These are phyloP conservation scores for Lutraria lutraria DNA, from an alignment of 2,888 invertebrate species.

Conservation along the genomic window DNA sequence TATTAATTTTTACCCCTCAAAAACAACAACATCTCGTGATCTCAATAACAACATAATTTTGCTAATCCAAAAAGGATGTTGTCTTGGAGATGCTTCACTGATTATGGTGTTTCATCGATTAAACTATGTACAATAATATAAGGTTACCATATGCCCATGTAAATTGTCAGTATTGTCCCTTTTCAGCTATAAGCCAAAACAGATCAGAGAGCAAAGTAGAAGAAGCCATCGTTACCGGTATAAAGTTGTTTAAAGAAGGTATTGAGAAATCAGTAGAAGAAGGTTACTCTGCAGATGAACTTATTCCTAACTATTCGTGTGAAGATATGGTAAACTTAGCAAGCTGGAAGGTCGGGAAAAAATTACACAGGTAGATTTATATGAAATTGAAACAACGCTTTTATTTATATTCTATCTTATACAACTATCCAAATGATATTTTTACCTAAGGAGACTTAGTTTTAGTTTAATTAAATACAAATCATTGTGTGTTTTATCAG, in stretches of 20 bases:
- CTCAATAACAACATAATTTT: too few relatives aligned
- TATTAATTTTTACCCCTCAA: too few relatives aligned
- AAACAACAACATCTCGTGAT: too few relatives aligned
- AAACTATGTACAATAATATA: too few relatives aligned
- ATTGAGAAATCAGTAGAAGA: conserved; percentile 32
- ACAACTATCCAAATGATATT: too few relatives aligned
- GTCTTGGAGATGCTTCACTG: too few relatives aligned
- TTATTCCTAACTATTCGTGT: conserved; percentile 48
- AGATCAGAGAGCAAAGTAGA: conserved; percentile 55
- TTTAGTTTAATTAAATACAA: too few relatives aligned
- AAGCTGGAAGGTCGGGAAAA: conserved; percentile 71
- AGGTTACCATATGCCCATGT: background rate
- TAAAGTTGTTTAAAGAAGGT: conserved; percentile 69
- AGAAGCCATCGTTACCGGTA: conserved; percentile 64
- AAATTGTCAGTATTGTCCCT: background rate
- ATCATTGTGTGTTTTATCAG: too few relatives aligned
- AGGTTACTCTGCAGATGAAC: background rate
- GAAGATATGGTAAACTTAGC: conserved; percentile 34
- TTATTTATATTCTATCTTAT: too few relatives aligned
- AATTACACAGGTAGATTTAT: conserved; percentile 69
- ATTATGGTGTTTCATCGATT: too few relatives aligned
- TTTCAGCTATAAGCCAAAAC: conserved; percentile 53
- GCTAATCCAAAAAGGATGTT: too few relatives aligned
- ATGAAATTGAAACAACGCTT: background rate
- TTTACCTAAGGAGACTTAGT: too few relatives aligned